Evolutionary conservation across 2,113 vertebrate species (phyloP), one percentile per base, ranked within the genome.

Genomic region (Mustela nigripes): DNA sequence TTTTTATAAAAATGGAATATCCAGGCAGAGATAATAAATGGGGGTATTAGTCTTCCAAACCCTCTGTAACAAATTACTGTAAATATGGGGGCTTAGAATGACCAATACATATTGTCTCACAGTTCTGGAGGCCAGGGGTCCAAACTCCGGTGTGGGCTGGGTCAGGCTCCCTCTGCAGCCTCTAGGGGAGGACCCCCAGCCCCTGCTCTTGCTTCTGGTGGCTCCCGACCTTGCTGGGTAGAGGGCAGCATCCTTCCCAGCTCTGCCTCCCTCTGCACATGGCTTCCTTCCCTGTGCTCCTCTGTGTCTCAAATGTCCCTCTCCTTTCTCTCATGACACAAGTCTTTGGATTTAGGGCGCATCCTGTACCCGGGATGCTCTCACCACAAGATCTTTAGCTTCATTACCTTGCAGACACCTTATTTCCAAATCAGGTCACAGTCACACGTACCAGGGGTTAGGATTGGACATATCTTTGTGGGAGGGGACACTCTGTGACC

Each of bases 91-190:
- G 11, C n/a, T 58, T 36, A 11, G 60, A 86, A 73, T 9, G 53
- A 16, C 24, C 81, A 11, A 48, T 50, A 5, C 0, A 0, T 24
- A 48, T 26, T 21, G 21, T 89, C 28, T 33, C 33, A n/a, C 18
- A 63, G 50, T 26, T 53, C 28, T 26, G 11, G 39, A 81, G 28
- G 11, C 15, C 14, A 8, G 2, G 36, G 12, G 26, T 28, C 6
- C 50, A 24, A 60, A 48, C 22, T 31, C 2, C 5, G 28, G 45
- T 48, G 12, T 28, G 11, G 16, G 39, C 15, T 10, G 7, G 42
- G 16, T n/a, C 16, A 11, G 1, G 0, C 26, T 42, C 11, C 28
- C 22, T 60, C 50, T 9, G 4, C 3, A 71, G 11, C 0, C 22
- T 16, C 39, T 24, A 7, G 19, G n/a, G 11, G n/a, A 88, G 16